phyloP scores from a whole-genome alignment of 1,140 invertebrate genomes.

The Drosophila guanche region DNA sequence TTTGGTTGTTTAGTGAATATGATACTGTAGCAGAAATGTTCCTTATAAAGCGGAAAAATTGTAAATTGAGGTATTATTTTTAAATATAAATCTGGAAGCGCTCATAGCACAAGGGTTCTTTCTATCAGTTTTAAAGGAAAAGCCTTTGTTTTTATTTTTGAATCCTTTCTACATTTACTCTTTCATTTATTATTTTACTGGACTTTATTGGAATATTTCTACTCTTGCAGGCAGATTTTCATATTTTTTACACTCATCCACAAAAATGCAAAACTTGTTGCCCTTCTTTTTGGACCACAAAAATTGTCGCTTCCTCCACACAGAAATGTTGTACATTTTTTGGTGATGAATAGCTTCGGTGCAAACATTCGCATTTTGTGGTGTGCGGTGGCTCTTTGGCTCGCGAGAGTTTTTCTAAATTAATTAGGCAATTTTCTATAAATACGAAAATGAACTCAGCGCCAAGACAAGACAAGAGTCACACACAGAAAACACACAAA shows the following conservation, averaged over 20 bases:
- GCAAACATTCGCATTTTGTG: conserved; percentile 48
- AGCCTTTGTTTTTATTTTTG: neutral
- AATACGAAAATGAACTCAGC: conserved; percentile 77
- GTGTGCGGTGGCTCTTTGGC: conserved; percentile 10
- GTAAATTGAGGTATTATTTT: too few species aligned
- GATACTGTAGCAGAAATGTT: too few species aligned
- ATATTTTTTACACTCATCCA: too few species aligned
- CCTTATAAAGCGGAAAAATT: too few species aligned
- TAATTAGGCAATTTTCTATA: conserved; percentile 82
- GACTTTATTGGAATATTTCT: too few species aligned
- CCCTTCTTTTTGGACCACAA: conserved; percentile 43
- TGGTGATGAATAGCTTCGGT: conserved; percentile 50
- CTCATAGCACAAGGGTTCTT: too few species aligned
- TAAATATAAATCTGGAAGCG: too few species aligned
- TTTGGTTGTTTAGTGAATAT: too few species aligned
- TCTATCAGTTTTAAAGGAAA: too few species aligned
- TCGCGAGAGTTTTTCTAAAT: conserved; percentile 66
- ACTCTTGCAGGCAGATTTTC: too few species aligned
- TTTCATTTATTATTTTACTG: too few species aligned
- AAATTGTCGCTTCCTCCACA: conserved; percentile 27
- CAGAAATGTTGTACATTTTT: conserved; percentile 50
- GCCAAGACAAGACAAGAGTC: conserved; percentile 53
- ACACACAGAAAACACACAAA: conserved; percentile 17
- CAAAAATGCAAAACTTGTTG: neutral
- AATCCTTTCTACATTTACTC: too few species aligned